These are phyloP conservation scores for Didymodactylos carnosus DNA, from an alignment of 2,888 invertebrate genomes.

Conservation along the genomic window DNA sequence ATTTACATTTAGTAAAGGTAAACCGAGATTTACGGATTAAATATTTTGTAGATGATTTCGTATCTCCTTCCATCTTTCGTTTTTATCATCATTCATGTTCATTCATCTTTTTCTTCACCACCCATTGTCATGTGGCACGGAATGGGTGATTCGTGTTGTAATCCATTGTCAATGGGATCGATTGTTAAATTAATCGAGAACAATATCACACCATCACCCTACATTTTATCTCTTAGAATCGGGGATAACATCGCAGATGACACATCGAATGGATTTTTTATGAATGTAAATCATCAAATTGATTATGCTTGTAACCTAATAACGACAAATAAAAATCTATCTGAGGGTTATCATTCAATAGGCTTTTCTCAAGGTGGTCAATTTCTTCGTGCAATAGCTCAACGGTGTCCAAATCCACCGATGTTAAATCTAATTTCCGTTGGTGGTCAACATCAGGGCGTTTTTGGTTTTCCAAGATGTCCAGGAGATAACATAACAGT, in stretches of 20 bases:
- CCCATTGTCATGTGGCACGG: conserved; percentile 82
- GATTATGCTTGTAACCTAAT: conserved; percentile 7
- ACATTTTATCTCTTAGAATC: conserved; percentile 63
- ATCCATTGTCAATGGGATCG: conserved; percentile 63
- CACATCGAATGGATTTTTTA: conserved; percentile 6
- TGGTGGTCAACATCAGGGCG: conserved; percentile 84
- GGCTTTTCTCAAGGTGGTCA: conserved; percentile 3
- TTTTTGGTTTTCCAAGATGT: conserved; percentile 69
- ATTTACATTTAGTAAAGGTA: no score
- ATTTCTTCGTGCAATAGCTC: conserved; percentile 54
- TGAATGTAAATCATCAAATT: conserved; percentile 11
- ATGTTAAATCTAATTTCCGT: conserved; percentile 68
- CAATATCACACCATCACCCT: conserved; percentile 49
- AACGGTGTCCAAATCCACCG: conserved; percentile 60
- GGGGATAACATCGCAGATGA: conserved; percentile 40
- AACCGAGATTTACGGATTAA: no score
- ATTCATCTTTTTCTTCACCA: background rate
- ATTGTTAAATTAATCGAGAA: conserved; percentile 52
- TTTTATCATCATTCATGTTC: background rate
- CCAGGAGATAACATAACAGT: conserved; percentile 42
- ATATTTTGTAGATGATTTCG: no score
- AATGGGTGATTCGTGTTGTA: conserved; percentile 83
- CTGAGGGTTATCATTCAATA: conserved; percentile 12
- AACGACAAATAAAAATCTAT: conserved; percentile 8
- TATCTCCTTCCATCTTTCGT: background rate